Base-by-base conservation (phyloP, 2,888 invertebrate species). In the Agrilus mali region DNA sequence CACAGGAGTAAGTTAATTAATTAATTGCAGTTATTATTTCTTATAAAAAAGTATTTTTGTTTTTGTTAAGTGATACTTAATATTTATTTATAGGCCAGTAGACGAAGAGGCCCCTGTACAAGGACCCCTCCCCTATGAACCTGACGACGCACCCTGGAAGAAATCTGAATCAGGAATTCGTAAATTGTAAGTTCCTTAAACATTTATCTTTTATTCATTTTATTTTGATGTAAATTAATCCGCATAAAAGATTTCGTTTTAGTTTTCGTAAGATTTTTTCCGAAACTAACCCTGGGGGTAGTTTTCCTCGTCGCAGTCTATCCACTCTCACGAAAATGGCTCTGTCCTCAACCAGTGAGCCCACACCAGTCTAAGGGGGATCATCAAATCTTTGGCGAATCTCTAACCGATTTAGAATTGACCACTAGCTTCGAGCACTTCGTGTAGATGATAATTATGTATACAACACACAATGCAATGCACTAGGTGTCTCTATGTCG, bases 71-170 rank as follows among this genome's bases (percentile, higher is more conserved):
- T 27, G 8, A 27, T 7, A 10, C 3, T 27, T 27, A 10, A 27
- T 2, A 27, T 37, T 35, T 31, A 36, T 43, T 51, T 50, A 27
- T 58, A 64, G 74, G 56, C 71, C 72, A 33, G 61, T 56, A 36
- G 82, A 83, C 36, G 85, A 86, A 50, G 93, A 93, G 59, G 80
- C 86, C 12, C 89, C 93, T 2, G 96, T 97, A 1, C 94, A 97
- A 66, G 97, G 97, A 4, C 97, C 97, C 1, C 73, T 97, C 55
- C 96, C 96, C 20, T 85, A 83, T 42, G 97, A 97, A 66, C 97
- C 97, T 0, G 92, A 93, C 58, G 96, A 97, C 70, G 96, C 96
- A 45, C 94, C 94, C 0, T 93, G 92, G 86, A 89, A 89, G 65
- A 80, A 77, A 59, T 73, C 80, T 32, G 86, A 89, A 68, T 88